These are phyloP conservation scores for Ichneumoninae sp. DNA, from an alignment of 2,888 invertebrate species.

Conservation along the genomic window DNA sequence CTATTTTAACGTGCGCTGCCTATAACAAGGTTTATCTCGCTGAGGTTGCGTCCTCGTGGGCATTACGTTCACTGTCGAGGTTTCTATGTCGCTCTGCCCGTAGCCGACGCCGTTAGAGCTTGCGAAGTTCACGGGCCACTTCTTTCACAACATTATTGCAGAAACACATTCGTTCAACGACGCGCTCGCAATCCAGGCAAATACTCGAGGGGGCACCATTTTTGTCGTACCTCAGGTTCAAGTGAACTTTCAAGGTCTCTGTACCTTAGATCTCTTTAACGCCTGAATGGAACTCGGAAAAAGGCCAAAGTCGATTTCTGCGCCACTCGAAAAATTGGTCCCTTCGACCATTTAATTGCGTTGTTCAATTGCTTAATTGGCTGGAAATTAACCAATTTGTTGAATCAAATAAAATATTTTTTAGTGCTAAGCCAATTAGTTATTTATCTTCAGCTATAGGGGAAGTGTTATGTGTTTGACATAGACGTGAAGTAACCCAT, in stretches of 20 bases:
- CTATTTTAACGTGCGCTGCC: background rate
- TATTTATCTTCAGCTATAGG: background rate
- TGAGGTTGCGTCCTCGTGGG: conserved; percentile 68
- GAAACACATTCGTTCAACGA: conserved; percentile 29
- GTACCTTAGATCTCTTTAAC: background rate
- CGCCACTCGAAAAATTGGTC: background rate
- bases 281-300: background rate
- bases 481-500: no score
- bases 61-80: conserved; percentile 78
- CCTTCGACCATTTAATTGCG: background rate
- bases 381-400: background rate
- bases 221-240: conserved; percentile 27
- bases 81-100: conserved; percentile 65
- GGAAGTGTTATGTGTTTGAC: background rate
- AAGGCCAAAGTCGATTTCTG: background rate
- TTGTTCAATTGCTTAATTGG: background rate
- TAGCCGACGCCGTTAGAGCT: background rate
- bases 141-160: conserved; percentile 40
- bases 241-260: background rate
- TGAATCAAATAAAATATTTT: background rate
- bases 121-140: conserved; percentile 75
- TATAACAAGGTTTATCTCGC: conserved; percentile 75
- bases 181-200: background rate
- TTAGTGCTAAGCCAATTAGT: background rate
- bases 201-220: background rate